Evolutionary conservation across 2,797 vertebrate species (phyloP), one percentile per base, ranked within the genome.

Genomic region (Thripadectes ignobilis): DNA sequence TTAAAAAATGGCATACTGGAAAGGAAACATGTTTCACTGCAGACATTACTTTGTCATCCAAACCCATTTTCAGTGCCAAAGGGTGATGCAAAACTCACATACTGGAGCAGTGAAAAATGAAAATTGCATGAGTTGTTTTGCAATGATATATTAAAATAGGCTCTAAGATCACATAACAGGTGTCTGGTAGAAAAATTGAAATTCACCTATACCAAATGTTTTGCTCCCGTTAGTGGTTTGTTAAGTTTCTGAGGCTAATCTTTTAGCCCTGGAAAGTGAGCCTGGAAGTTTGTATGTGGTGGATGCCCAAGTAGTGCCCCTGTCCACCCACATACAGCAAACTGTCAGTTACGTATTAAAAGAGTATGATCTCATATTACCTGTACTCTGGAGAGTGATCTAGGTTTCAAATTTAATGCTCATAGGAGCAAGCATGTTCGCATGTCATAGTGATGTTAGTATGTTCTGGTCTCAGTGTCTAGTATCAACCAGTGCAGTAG

Each of bases 21-120:
- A 95, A 51, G 78, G 92, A 95, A 96, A 91, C 43, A 74, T 67
- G 41, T 94, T 96, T 94, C 43, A 77, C 65, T 85, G 51, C 24
- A 96, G 91, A 77, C 81, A 26, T 38, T 79, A 69, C 69, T 93
- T 95, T 96, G 76, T 96, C 94, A 94, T 86, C 85, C 65, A 84
- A 91, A 80, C 61, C 43, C 23, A 48, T 77, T 92, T 96, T 68
- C 62, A 71, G 32, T 91, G 71, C 92, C 85, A 93, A 96, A 94
- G 94, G 21, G 85, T 93, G 88, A 88, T 73, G 55, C 58, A 94
- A 77, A 92, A 38, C 62, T 91, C 59, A 73, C 54, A 4, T 86
- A 80, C 34, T 68, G 61, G 39, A 93, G 67, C 51, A 72, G 69
- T 66, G 57, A 71, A 76, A 90, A 92, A 82, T 62, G 36, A 93